Evolutionary conservation across 2,797 vertebrate species (phyloP), one percentile per base, ranked within the genome.

Genomic region (Sebastes iracundus): DNA sequence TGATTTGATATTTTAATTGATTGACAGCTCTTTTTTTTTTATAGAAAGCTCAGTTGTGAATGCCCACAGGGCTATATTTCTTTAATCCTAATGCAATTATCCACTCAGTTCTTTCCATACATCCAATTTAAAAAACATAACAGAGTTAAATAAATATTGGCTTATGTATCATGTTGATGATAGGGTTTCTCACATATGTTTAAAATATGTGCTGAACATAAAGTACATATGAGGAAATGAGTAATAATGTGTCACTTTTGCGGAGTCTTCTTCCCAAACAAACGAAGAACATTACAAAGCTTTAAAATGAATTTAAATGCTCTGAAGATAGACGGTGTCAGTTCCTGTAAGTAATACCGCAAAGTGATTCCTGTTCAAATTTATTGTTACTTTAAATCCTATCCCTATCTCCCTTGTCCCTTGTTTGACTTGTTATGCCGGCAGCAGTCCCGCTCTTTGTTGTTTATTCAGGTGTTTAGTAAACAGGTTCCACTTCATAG

Each of bases 381-480:
- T 23, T 64, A 81, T 67, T 4, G 79, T 66, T 9, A 8, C 23
- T 55, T 72, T 46, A 79, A 27, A 28, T 70, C 66, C 73, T 59
- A 35, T 53, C 67, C 32, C 23, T 63, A 7, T 79, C 53, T 79
- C 58, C 70, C 38, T 65, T 32, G 63, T 69, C 63, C 42, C 27
- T 49, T 23, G 58, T 80, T 78, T 66, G 77, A 53, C 55, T 80
- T 63, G 33, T 60, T 27, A 49, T 49, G 49, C 74, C 42, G 5
- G 53, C 72, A 65, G 28, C 68, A 49, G 35, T 67, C 49, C 58
- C 55, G 11, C n/a, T 76, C 7, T 81, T 67, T 83, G 83, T 80
- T 92, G 84, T 92, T 92, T 91, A 75, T 85, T 88, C 88, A 92
- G 90, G 85, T 94, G 90, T 90, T 90, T 84, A 69, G 67, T 73